These are phyloP conservation scores for Heteronetta atricapilla DNA, from an alignment of 2,113 vertebrate genomes.

Conservation along the genomic window DNA sequence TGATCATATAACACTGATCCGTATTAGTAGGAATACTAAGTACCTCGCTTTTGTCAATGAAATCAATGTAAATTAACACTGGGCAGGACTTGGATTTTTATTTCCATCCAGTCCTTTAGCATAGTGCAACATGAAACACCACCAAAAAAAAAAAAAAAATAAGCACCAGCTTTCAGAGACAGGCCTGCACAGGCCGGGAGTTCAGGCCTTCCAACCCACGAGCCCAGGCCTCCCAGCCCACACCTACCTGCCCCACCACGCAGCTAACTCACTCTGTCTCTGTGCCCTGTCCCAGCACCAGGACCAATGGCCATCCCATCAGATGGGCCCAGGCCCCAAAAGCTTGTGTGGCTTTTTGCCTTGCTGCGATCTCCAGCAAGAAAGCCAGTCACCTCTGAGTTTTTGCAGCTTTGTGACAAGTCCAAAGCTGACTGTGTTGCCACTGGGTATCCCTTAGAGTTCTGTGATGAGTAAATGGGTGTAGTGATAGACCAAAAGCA, in stretches of 20 bases:
- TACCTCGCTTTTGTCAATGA: background rate
- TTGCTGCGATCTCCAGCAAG: fast-evolving
- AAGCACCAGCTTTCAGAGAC: too few species aligned
- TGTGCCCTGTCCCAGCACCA: fast-evolving
- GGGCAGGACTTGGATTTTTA: background rate
- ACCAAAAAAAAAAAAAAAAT: background rate
- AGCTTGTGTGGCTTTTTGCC: background rate
- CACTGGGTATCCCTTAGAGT: background rate
- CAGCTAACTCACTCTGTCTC: too few species aligned
- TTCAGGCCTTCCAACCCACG: background rate
- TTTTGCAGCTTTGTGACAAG: fast-evolving
- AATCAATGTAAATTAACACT: background rate
- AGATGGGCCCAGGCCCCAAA: too few species aligned
- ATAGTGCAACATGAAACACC: background rate
- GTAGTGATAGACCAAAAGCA: background rate
- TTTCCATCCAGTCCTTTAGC: background rate
- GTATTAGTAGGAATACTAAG: fast-evolving
- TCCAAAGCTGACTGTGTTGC: background rate
- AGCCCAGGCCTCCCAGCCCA: background rate
- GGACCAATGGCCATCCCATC: fast-evolving
- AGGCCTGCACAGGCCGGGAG: fast-evolving
- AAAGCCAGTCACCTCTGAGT: fast-evolving
- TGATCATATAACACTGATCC: background rate
- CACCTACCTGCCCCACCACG: too few species aligned
- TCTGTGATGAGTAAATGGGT: background rate